These are phyloP conservation scores for Microctonus brassicae DNA, from an alignment of 2,888 invertebrate species.

Conservation along the genomic window DNA sequence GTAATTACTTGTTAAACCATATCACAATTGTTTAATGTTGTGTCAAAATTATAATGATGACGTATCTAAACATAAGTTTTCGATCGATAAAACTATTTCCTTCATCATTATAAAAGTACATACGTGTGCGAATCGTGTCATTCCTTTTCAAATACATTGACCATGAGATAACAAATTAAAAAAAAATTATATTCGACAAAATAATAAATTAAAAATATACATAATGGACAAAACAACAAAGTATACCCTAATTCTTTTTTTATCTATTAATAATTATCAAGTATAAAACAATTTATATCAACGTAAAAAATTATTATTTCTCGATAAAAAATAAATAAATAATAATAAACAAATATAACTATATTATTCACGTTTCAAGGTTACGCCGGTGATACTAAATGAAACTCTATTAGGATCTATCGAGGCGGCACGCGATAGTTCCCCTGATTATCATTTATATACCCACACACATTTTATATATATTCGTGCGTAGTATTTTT, in stretches of 20 bases:
- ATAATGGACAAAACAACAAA: too few relatives aligned
- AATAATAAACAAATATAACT: slow-evolving; percentile 7
- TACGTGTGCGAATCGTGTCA: too few relatives aligned
- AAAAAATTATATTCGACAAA: too few relatives aligned
- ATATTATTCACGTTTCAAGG: slow-evolving; percentile 20
- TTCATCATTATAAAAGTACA: too few relatives aligned
- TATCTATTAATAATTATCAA: too few relatives aligned
- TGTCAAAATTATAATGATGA: slow-evolving; percentile 14
- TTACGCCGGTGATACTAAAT: slow-evolving; percentile 16
- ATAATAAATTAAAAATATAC: too few relatives aligned
- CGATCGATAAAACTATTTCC: too few relatives aligned
- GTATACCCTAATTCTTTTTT: too few relatives aligned
- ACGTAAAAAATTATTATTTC: background rate
- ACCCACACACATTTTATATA: background rate
- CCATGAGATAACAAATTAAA: too few relatives aligned
- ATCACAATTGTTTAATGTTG: slow-evolving; percentile 48
- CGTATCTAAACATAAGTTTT: slow-evolving; percentile 9
- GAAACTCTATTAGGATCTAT: background rate
- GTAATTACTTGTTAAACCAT: background rate
- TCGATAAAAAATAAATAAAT: background rate
- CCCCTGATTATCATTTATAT: background rate
- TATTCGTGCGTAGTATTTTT: slow-evolving; percentile 17
- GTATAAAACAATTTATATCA: too few relatives aligned
- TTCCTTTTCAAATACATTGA: too few relatives aligned
- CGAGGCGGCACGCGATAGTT: slow-evolving; percentile 24